Base-by-base conservation (phyloP, 1,140 invertebrate species). In the Macrobrachium rosenbergii region DNA sequence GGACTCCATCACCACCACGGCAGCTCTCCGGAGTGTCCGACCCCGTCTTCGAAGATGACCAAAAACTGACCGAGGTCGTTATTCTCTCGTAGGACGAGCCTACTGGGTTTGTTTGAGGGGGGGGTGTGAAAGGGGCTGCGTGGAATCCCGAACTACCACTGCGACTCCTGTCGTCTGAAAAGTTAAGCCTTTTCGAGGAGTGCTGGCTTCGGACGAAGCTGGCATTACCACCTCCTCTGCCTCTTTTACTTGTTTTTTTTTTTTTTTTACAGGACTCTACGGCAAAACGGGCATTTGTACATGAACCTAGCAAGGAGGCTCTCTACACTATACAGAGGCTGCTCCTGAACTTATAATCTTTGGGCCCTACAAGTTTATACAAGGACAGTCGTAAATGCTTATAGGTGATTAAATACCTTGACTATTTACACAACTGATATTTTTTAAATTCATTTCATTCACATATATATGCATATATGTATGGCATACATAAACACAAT, bases 281-380 rank as follows among this genome's bases (percentile, higher is more conserved):
- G 59, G 84, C 78, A 52, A 81, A 81, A 67, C 60, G 84, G 84
- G 81, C 84, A 87, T 87, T 87, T 87, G 84, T 87, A 87, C 84
- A 87, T 81, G 84, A 81, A 87, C 72, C 84, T 87, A 87, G 59
- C 60, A n/a, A 75, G 60, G 67, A 73, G 84, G 77, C 64, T 23
- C 84, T 79, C 69, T 63, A 76, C 60, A 67, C 45, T 43, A 58
- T 45, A 45, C 17, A 28, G 75, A 78, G 83, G 83, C 75, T 85
- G 83, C 83, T 37, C 81, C 69, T 21, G 59, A 77, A 69, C 63
- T 23, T 62, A 21, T 82, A 28, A 45, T 81, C 85, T 81, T 82
- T 81, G 85, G 85, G 85, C 85, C 85, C 86, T 88, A 88, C 83
- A 21, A 64, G 85, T 88, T 88, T 88, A 88, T 88, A 88, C 86